These are phyloP conservation scores for Parazoanthus atlanticus DNA, from an alignment of 92 coral and sea anemone species.

Conservation along the genomic window DNA sequence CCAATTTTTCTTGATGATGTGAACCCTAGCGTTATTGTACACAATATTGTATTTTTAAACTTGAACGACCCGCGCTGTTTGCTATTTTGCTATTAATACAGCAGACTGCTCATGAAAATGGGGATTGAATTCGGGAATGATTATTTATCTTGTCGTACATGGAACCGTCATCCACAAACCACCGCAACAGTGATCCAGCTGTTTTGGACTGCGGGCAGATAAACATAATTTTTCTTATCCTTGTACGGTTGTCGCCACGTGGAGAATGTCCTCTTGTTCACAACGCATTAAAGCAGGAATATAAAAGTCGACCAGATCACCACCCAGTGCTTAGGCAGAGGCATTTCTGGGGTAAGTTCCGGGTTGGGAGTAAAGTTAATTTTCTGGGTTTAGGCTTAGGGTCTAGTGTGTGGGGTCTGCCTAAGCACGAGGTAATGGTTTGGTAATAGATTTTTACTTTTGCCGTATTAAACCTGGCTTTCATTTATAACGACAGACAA, in stretches of 20 bases:
- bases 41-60: background rate
- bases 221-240: no score
- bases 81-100: background rate
- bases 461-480: background rate
- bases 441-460: no score
- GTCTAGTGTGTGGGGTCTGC: background rate
- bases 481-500: background rate
- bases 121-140: background rate
- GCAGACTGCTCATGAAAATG: background rate
- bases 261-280: no score
- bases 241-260: background rate
- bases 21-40: background rate
- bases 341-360: background rate
- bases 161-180: background rate
- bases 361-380: background rate
- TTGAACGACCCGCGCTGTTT: background rate
- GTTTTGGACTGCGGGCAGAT: background rate
- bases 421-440: background rate
- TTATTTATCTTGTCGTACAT: background rate
- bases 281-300: background rate
- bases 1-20: no score
- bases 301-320: background rate
- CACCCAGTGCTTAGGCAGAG: background rate
- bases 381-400: background rate
- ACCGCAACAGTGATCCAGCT: background rate